phyloP scores from a whole-genome alignment of 2,888 invertebrate genomes.

The Polyommatus iphigenia region DNA sequence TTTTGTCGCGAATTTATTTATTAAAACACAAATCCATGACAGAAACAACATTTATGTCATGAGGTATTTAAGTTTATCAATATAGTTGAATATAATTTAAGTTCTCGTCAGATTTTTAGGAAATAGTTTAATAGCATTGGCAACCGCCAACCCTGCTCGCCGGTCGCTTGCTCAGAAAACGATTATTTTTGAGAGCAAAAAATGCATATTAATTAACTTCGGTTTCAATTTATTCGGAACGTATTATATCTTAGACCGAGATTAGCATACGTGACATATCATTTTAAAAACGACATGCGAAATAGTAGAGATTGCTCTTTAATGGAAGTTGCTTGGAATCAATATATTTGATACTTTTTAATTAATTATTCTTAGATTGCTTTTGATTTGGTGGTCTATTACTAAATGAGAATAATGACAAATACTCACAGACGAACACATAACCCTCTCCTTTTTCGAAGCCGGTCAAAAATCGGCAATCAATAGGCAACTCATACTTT shows the following conservation, averaged over 20 bases:
- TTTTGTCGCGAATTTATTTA: no score
- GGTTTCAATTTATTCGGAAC: conserved; percentile 39
- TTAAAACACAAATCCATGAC: no score
- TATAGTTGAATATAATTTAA: no score
- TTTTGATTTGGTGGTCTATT: not conserved
- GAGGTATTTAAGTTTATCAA: no score
- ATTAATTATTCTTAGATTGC: not conserved
- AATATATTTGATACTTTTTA: not conserved
- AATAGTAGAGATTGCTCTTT: conserved; percentile 2
- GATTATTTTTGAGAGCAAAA: conserved; percentile 48
- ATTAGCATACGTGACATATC: conserved; percentile 4
- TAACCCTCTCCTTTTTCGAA: not conserved
- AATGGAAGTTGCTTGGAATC: not conserved
- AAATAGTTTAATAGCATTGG: not conserved
- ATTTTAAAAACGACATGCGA: not conserved
- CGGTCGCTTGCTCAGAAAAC: conserved; percentile 63
- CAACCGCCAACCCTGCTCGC: not conserved
- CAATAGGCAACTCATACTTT: not conserved
- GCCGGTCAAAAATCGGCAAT: not conserved
- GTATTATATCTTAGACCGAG: conserved; percentile 26
- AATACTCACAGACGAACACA: not conserved
- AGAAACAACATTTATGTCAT: no score
- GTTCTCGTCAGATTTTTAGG: not conserved
- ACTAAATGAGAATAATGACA: no score
- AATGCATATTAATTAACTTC: conserved; percentile 44